Evolutionary conservation across 2,888 invertebrate genomes (phyloP), one percentile per base, ranked within the genome.

Genomic region (Chydorus sphaericus): DNA sequence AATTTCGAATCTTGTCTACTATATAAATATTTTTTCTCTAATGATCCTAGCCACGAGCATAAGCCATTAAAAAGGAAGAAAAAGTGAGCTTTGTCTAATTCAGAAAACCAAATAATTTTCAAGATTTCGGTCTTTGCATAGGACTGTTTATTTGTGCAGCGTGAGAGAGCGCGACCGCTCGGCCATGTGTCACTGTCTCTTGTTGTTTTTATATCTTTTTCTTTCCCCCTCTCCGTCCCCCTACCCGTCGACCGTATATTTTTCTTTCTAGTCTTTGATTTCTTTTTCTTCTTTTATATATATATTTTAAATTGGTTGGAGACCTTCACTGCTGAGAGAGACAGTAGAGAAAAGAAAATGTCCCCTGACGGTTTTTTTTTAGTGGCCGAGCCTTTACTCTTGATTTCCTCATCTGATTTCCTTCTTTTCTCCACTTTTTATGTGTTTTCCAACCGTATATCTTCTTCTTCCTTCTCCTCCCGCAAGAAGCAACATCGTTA

Each of bases 361-460:
- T 23, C 23, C 26, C 44, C 44, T 44, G 23, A 14, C 16, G 44
- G 20, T 1, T 5, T 16, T 14, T 23, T 26, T 44, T 23, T 44
- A 44, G 23, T 44, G 26, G 23, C 1, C 44, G 23, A 44, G 28
- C 44, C 44, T 23, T 44, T 14, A 44, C 23, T 28, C 44, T 44
- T 44, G 44, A 44, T 44, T 44, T 23, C 28, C 44, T 44, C 44
- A 44, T 44, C 44, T 44, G 44, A 44, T 44, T 44, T 16, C 44
- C 26, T 44, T 28, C 4, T 44, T 44, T 16, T 23, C 26, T 10
- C 16, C 18, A 26, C 26, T 4, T 39, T 20, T 23, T 26, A 26
- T 44, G 23, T 44, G 44, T 44, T 44, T 44, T 44, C 16, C 14
- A 26, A 18, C 16, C 20, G 38, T n/a, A 20, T 38, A 26, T 44